Evolutionary conservation across 1,140 invertebrate species (phyloP).

Genomic region (Dreissena polymorpha): DNA sequence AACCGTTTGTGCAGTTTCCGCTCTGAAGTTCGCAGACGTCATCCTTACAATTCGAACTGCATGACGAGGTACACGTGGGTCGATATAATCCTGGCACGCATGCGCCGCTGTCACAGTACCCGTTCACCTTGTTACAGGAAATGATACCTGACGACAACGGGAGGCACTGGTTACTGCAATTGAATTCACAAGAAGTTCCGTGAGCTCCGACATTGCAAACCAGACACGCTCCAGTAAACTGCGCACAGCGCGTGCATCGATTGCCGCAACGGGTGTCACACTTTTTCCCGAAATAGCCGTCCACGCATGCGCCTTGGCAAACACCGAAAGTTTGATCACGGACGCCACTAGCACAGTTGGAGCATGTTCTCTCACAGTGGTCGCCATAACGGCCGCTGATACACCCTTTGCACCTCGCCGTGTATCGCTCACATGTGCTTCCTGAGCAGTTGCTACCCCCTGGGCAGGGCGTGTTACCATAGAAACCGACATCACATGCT

Average conservation of each 20-base stretch:
- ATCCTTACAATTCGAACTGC: neutral
- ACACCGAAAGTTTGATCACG: too few relatives aligned
- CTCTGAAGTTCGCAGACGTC: too few relatives aligned
- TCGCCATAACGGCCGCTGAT: too few relatives aligned
- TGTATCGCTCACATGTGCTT: too few relatives aligned
- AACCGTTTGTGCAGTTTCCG: too few relatives aligned
- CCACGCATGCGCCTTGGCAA: conserved; percentile 26
- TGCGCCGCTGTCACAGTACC: conserved; percentile 8
- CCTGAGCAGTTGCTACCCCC: too few relatives aligned
- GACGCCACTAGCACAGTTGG: too few relatives aligned
- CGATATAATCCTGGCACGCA: conserved; percentile 32
- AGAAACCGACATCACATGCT: too few relatives aligned
- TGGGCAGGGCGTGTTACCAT: too few relatives aligned
- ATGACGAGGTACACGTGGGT: conserved; percentile 1
- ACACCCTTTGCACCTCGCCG: too few relatives aligned
- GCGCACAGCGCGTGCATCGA: too few relatives aligned
- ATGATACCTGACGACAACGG: neutral
- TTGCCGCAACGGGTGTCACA: conserved; percentile 31
- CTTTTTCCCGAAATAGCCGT: conserved; percentile 18
- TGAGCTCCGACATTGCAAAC: conserved; percentile 28
- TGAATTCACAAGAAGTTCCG: conserved; percentile 6
- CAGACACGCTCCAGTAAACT: conserved; percentile 19
- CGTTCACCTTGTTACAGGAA: conserved; percentile 23
- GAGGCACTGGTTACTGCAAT: conserved; percentile 31
- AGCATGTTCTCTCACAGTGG: too few relatives aligned